phyloP scores from a whole-genome alignment of 2,797 vertebrate species.

The Scyliorhinus canicula region DNA sequence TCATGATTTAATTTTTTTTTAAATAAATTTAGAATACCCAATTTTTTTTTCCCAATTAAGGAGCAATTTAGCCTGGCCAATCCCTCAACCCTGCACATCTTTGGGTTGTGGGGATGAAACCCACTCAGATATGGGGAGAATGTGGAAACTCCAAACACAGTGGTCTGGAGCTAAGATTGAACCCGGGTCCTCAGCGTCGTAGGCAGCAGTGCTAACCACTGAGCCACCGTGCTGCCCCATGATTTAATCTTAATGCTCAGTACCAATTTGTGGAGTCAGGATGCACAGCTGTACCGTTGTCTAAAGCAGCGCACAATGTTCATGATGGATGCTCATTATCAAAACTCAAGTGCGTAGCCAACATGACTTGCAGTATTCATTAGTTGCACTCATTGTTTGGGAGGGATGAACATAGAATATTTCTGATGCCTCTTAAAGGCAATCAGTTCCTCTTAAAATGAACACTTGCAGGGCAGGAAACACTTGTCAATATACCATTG shows the following conservation, averaged over 20 bases:
- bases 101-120: too few species aligned
- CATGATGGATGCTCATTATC: background rate
- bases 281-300: background rate
- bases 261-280: background rate
- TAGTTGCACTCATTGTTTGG: background rate
- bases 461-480: background rate
- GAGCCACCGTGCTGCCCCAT: too few species aligned
- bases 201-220: too few species aligned
- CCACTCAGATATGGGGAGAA: too few species aligned
- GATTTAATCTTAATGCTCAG: too few species aligned
- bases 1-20: constrained; percentile 16
- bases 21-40: too few species aligned
- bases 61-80: too few species aligned
- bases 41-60: too few species aligned
- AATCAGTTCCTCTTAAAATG: background rate
- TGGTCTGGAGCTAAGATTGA: too few species aligned
- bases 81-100: too few species aligned
- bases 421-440: background rate
- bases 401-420: background rate
- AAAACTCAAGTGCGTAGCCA: background rate
- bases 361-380: background rate
- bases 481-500: background rate
- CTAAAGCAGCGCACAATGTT: background rate
- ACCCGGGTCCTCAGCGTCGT: too few species aligned
- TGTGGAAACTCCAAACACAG: too few species aligned